A percentile compares a stretch with the other conserved stretches of the same genome.
These are phyloP conservation scores for Triplophysa yarkandensis DNA, from an alignment of 2,797 vertebrate species.

Conservation along the genomic window DNA sequence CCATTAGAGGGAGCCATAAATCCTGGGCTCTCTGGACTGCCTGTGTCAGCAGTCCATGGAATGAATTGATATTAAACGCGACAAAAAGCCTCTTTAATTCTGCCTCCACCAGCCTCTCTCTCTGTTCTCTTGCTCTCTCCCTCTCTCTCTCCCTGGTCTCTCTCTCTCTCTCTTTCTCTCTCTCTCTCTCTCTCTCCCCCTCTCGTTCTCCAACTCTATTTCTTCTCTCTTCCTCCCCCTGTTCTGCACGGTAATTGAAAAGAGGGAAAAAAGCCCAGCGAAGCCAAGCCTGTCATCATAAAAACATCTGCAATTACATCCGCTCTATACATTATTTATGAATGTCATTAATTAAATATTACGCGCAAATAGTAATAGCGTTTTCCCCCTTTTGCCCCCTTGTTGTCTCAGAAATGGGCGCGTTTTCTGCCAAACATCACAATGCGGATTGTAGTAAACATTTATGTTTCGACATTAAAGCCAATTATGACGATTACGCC, in stretches of 20 bases:
- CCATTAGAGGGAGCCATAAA: slow-evolving; percentile 87
- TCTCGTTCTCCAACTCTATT: slow-evolving; percentile 40
- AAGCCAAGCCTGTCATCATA: slow-evolving; percentile 41
- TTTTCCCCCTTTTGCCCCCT: slow-evolving; percentile 32
- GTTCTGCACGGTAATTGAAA: slow-evolving; percentile 57
- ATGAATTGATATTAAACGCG: slow-evolving; percentile 91
- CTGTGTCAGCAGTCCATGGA: slow-evolving; percentile 87
- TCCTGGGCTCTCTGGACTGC: slow-evolving; percentile 81
- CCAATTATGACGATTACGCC: slow-evolving; percentile 21
- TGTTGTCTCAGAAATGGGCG: slow-evolving; percentile 31
- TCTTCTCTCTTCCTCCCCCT: slow-evolving; percentile 60
- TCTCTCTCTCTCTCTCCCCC: slow-evolving; percentile 28
- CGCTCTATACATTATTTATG: slow-evolving; percentile 56
- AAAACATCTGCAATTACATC: slow-evolving; percentile 58
- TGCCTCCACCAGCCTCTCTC: slow-evolving; percentile 66
- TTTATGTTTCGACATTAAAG: slow-evolving; percentile 42
- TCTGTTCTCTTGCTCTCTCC: slow-evolving; percentile 55
- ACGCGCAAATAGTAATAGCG: slow-evolving; percentile 61
- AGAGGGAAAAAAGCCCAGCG: slow-evolving; percentile 50
- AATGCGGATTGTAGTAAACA: slow-evolving; percentile 29
- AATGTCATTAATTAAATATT: slow-evolving; percentile 64
- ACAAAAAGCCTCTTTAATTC: slow-evolving; percentile 84
- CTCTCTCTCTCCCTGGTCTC: slow-evolving; percentile 28
- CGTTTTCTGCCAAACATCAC: slow-evolving; percentile 39
- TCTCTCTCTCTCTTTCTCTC: slow-evolving; percentile 54